Base-by-base conservation (phyloP, 2,113 vertebrate species). In the Perca flavescens region DNA sequence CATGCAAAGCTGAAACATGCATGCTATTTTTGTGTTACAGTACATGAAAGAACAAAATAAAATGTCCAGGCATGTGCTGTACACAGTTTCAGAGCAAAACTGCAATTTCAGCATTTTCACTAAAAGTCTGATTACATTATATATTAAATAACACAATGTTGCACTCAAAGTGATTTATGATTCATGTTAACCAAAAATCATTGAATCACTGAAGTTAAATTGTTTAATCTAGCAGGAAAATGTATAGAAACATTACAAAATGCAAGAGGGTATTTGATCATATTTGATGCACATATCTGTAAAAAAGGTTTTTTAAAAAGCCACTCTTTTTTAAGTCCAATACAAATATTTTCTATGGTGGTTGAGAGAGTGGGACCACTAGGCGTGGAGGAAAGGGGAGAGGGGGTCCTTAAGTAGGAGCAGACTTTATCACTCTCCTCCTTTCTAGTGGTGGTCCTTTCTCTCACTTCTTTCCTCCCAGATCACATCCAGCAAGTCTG, bases 341-440 rank as follows among this genome's bases (percentile, higher is more conserved):
- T 60, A 72, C 77, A 91, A 94, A 94, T 90, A 92, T 93, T 91
- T 91, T 91, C 79, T 77, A 57, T 82, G 34, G 85, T 90, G 89
- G 87, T 87, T 76, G 47, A 77, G 64, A 60, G 62, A 88, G 89
- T 86, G 82, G 83, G 85, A 89, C 79, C 86, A 87, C 80, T 84
- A 73, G 89, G 87, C 86, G 80, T 81, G 83, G 87, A 91, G 86
- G 78, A 74, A 46, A 34, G 57, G 72, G 28, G 74, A 25, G 81
- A 13, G 84, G 89, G 87, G 82, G 88, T 85, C 79, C 89, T 94
- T 94, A 94, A 95, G 93, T 91, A 93, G 77, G 86, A 81, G 88
- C 74, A 64, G 79, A 89, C 86, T 89, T 90, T 85, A 85, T 89
- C 89, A 81, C 88, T 91, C 88, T 85, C 88, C 88, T 89, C 83